A percentile compares a stretch with the other conserved stretches of the same genome.
phyloP scores from a whole-genome alignment of 2,113 vertebrate species.

The Corythoichthys haematopterus region DNA sequence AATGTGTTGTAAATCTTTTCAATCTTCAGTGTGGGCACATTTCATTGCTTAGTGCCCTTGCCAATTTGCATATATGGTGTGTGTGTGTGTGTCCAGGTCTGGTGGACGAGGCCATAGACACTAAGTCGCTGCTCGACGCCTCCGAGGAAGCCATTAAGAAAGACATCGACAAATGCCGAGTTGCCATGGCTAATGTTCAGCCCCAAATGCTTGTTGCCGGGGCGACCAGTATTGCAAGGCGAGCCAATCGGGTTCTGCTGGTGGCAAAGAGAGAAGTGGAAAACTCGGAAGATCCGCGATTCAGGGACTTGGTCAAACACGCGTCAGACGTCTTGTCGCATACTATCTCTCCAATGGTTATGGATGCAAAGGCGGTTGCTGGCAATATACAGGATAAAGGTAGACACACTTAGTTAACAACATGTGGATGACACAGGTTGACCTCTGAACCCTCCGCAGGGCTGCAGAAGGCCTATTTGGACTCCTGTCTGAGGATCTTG shows the following conservation, averaged over 20 bases:
- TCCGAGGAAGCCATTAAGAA: constrained; percentile 99
- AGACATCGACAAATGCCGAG: constrained; percentile 96
- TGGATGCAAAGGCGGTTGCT: constrained; percentile 97
- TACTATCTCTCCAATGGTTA: constrained; percentile 97
- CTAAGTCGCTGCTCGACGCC: constrained; percentile 92
- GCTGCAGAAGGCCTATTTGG: constrained; percentile 94
- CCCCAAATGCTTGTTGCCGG: constrained; percentile 98
- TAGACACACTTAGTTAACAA: constrained; percentile 44
- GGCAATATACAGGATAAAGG: constrained; percentile 96
- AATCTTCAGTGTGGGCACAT: background rate
- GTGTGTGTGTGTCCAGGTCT: constrained; percentile 70
- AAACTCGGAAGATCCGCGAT: constrained; percentile 96
- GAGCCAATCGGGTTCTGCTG: constrained; percentile 91
- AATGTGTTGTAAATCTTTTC: background rate
- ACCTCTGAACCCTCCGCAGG: constrained; percentile 60
- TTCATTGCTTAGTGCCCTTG: background rate
- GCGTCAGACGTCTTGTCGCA: constrained; percentile 91
- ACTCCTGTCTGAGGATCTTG: constrained; percentile 92
- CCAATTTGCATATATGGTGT: background rate
- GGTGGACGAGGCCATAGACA: constrained; percentile 97
- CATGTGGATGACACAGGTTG: background rate
- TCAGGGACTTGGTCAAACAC: constrained; percentile 90
- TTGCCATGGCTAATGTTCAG: constrained; percentile 97
- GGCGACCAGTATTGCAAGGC: constrained; percentile 94
- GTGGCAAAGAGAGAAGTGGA: constrained; percentile 96